phyloP scores from a whole-genome alignment of 2,113 vertebrate genomes.

The Salvelinus alpinus region DNA sequence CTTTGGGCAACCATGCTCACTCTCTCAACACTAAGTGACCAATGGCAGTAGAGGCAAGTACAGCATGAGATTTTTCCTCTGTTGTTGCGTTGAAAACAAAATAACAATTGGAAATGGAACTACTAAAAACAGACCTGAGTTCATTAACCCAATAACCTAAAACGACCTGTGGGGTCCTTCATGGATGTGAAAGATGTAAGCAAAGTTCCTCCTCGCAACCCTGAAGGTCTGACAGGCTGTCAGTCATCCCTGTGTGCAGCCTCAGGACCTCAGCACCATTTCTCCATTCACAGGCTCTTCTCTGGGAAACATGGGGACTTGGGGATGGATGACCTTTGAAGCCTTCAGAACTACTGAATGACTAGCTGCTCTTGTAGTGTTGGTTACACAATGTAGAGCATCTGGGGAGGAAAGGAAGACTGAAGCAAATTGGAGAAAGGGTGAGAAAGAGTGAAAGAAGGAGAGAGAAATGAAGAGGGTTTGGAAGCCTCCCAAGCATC shows the following conservation, averaged over 20 bases:
- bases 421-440: neutral
- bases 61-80: conserved; percentile 44
- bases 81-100: neutral
- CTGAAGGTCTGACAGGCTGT: neutral
- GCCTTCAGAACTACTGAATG: neutral
- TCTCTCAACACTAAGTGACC: conserved; percentile 36
- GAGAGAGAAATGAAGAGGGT: neutral
- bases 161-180: neutral
- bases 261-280: neutral
- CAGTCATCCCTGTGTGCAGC: neutral
- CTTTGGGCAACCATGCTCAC: conserved; percentile 15
- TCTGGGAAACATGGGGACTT: neutral
- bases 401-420: neutral
- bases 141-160: neutral
- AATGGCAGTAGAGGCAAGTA: conserved; percentile 47
- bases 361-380: neutral
- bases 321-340: neutral
- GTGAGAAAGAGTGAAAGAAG: neutral
- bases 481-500: neutral
- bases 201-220: neutral
- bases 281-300: neutral
- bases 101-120: neutral
- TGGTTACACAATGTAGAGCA: neutral
- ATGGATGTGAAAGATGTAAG: neutral
- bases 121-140: neutral